Evolutionary conservation across 37 sponge, comb jelly and placozoan species (phyloP).

Genomic region (Sycon ciliatum): DNA sequence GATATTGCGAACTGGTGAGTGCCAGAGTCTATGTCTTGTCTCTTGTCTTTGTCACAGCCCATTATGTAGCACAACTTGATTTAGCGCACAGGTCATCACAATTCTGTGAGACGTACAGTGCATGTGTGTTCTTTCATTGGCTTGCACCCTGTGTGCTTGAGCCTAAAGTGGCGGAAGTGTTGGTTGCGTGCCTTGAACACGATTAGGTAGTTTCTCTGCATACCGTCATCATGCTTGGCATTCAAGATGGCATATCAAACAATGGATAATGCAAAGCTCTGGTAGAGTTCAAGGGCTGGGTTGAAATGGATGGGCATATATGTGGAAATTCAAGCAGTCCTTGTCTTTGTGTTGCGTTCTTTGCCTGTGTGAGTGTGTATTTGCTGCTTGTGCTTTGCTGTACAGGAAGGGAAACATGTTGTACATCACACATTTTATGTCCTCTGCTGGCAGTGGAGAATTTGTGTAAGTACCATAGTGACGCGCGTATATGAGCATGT

Average conservation of each 20-base stretch:
- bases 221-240: no score
- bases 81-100: neutral
- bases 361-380: neutral
- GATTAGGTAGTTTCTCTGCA: no score
- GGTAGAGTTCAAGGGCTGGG: no score
- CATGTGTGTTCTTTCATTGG: no score
- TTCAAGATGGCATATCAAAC: no score
- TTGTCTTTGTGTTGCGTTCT: neutral
- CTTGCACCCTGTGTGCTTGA: no score
- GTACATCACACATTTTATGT: constrained; percentile 79
- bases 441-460: constrained; percentile 46
- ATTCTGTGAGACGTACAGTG: no score
- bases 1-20: constrained; percentile 89
- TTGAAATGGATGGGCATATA: neutral
- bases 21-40: neutral
- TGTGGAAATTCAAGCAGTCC: no score
- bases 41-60: neutral
- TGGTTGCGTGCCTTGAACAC: no score
- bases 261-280: no score
- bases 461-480: constrained; percentile 50
- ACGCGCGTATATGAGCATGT: no score
- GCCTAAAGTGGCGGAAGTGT: no score
- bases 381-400: neutral
- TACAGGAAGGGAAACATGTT: constrained; percentile 63
- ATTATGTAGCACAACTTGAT: neutral